A percentile compares a stretch with the other conserved stretches of the same genome.
Evolutionary conservation across 1,140 invertebrate genomes (phyloP).

Genomic region (Brachionus paranguensis): DNA sequence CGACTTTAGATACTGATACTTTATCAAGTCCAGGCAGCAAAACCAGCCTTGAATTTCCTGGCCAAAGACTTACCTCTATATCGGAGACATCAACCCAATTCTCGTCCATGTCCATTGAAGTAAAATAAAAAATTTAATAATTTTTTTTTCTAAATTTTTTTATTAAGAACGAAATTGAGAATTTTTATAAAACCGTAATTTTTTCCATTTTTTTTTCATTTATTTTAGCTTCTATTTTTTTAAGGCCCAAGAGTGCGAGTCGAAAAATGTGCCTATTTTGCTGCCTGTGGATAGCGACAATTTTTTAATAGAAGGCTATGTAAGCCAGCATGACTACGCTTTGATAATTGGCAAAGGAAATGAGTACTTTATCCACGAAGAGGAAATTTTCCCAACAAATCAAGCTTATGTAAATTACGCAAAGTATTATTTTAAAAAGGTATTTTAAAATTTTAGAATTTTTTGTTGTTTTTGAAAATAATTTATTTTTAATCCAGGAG

Average conservation of each 20-base stretch:
- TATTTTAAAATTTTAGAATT: not conserved
- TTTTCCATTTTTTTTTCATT: not conserved
- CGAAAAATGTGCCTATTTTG: not conserved
- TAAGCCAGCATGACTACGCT: not conserved
- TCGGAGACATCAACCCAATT: not conserved
- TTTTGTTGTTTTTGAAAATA: not conserved
- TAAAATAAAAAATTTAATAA: not conserved
- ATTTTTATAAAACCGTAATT: not conserved
- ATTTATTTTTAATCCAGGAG: not conserved
- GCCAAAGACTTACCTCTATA: not conserved
- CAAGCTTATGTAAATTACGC: conserved; percentile 24
- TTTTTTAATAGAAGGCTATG: not conserved
- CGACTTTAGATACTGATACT: not conserved
- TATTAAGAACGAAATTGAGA: not conserved
- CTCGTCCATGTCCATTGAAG: not conserved
- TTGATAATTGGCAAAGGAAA: not conserved
- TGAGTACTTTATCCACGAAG: not conserved
- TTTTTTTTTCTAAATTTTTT: not conserved
- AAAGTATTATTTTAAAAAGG: not conserved
- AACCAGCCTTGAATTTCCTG: not conserved
- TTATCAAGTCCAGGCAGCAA: not conserved
- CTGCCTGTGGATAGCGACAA: not conserved
- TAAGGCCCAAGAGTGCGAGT: not conserved
- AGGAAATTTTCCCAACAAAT: conserved; percentile 27
- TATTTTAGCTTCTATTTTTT: not conserved